Conservation (phyloP, 35 echinoderm and acorn worm species). For the Acanthaster planci region DNA sequence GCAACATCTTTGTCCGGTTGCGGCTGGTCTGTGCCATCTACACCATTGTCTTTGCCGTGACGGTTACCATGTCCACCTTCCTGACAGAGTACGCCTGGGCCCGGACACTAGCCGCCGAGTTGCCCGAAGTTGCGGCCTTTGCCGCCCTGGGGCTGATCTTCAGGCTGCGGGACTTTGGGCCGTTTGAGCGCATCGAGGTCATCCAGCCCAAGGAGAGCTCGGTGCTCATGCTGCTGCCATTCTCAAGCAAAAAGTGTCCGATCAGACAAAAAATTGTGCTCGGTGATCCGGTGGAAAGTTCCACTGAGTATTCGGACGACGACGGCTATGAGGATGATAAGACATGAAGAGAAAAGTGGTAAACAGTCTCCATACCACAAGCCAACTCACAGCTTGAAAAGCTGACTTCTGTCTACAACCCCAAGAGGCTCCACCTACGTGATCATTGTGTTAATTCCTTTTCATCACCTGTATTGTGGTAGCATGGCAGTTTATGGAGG, state of each 20-base stretch:
- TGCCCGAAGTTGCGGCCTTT: constrained; percentile 80
- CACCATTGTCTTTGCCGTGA: constrained; percentile 92
- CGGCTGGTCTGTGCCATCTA: constrained; percentile 83
- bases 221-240: constrained; percentile 76
- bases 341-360: background rate
- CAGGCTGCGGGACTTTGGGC: constrained; percentile 74
- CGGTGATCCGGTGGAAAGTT: constrained; percentile 15
- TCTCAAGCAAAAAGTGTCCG: constrained; percentile 62
- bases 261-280: constrained; percentile 68
- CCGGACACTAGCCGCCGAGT: constrained; percentile 71
- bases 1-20: constrained; percentile 76
- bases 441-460: too few species aligned
- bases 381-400: too few species aligned
- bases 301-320: background rate
- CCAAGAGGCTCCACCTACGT: too few species aligned
- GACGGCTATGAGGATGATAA: background rate
- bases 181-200: constrained; percentile 85
- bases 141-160: constrained; percentile 81
- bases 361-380: too few species aligned
- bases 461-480: too few species aligned
- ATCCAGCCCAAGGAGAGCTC: constrained; percentile 73
- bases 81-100: constrained; percentile 85
- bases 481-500: too few species aligned
- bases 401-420: too few species aligned
- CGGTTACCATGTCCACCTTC: constrained; percentile 91